Evolutionary conservation across 2,888 invertebrate genomes (phyloP), one percentile per base, ranked within the genome.

Genomic region (Amiota minor): DNA sequence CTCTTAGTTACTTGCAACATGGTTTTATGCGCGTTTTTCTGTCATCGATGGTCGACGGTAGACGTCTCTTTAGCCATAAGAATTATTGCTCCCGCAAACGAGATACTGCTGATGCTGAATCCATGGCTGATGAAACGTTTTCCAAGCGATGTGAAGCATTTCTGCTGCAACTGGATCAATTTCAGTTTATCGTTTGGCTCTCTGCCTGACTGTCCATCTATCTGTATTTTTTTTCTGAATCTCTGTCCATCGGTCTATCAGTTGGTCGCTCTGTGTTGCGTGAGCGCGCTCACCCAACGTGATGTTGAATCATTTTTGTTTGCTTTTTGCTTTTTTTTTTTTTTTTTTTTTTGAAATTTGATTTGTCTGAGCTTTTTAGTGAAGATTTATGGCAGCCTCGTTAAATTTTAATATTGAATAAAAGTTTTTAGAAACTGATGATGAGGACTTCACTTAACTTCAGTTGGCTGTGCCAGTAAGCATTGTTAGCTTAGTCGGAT

Each of bases 391-490:
- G 87, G 87, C 86, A 86, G 82, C 72, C 83, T 87, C 87, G 87
- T 87, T 87, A 88, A 88, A 87, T 88, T 87, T 88, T 87, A 87
- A 87, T 87, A 88, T 85, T 83, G 81, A 82, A 87, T 87, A 87
- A 87, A 85, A 83, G 77, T 77, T 82, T 81, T 80, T 76, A 80
- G 80, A 76, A 78, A 80, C 76, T 74, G 72, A 78, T 72, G 74
- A 72, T 65, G 55, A 56, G n/a, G 45, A 16, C 45, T 18, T 50
- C 65, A 23, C 20, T 47, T 50, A 10, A 3, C 9, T 18, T 49
- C 67, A 35, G 35, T 35, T 35, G 35, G 6, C 6, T 6, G 35
- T 6, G 4, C 6, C 35, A 35, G 35, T 6, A 6, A 35, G 35
- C 35, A 0, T 35, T 6, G 35, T 35, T 35, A 35, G 35, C 35